Conservation (phyloP, 2,888 invertebrate genomes). For the Epinotia nisella region DNA sequence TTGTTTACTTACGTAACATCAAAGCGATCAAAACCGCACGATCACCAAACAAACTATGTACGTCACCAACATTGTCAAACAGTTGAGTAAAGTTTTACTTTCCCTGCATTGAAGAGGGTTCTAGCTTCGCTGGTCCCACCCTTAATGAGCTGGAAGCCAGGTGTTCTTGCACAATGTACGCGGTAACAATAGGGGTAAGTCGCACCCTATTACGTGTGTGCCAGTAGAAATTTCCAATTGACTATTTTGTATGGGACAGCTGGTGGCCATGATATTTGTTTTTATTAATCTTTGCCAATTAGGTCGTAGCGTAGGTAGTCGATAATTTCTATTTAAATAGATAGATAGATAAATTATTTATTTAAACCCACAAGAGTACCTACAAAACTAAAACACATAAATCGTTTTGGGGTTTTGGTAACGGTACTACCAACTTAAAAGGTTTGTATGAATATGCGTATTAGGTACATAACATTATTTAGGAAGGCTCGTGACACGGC, state of each 20-base stretch:
- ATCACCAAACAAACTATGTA: slow-evolving; percentile 3
- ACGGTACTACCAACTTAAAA: not conserved
- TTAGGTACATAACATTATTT: too few relatives aligned
- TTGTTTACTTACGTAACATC: slow-evolving; percentile 14
- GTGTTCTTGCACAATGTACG: slow-evolving; percentile 69
- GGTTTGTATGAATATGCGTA: too few relatives aligned
- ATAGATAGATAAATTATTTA: too few relatives aligned
- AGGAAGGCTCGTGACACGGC: too few relatives aligned
- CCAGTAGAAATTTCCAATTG: slow-evolving; percentile 43
- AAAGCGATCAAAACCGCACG: slow-evolving; percentile 14
- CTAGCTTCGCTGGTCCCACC: slow-evolving; percentile 46
- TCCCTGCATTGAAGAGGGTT: slow-evolving; percentile 13
- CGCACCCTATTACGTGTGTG: slow-evolving; percentile 44
- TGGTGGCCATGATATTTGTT: slow-evolving; percentile 37
- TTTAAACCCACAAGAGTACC: too few relatives aligned
- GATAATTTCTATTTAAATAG: too few relatives aligned
- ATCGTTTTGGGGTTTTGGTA: not conserved
- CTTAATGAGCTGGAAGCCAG: slow-evolving; percentile 79
- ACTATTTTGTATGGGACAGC: slow-evolving; percentile 41
- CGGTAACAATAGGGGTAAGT: slow-evolving; percentile 64
- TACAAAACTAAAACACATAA: too few relatives aligned
- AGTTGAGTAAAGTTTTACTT: slow-evolving; percentile 14
- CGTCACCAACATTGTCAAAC: not conserved
- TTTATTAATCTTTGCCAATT: slow-evolving; percentile 28
- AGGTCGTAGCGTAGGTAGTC: not conserved